Percentiles rank a stretch among this genome's conserved stretches.
Evolutionary conservation across 2,113 vertebrate species (phyloP).

Genomic region (Elephas maximus): DNA sequence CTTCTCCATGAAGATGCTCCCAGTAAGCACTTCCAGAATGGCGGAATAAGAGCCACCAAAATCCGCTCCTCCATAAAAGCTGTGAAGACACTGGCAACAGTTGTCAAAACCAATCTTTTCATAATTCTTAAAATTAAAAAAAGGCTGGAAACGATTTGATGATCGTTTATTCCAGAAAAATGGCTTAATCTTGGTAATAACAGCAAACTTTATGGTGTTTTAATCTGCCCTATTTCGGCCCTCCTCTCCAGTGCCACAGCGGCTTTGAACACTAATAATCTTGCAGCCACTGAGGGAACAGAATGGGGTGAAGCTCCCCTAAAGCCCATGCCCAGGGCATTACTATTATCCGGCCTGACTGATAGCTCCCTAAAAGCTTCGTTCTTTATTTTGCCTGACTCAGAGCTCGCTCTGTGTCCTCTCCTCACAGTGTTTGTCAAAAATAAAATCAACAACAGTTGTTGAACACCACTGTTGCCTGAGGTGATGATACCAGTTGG

Average conservation of each 20-base stretch:
- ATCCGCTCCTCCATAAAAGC: neutral
- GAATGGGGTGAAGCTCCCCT: neutral
- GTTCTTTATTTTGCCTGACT: neutral
- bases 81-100: neutral
- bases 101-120: slow-evolving; percentile 40
- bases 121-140: slow-evolving; percentile 36
- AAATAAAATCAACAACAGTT: neutral
- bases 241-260: neutral
- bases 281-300: neutral
- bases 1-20: neutral
- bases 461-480: neutral
- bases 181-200: neutral
- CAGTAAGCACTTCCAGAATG: neutral
- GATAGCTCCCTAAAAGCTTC: neutral
- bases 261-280: neutral
- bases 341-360: neutral
- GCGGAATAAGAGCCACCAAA: neutral
- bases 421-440: neutral
- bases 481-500: neutral
- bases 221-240: neutral
- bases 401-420: slow-evolving; percentile 9
- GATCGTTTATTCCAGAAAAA: slow-evolving; percentile 26
- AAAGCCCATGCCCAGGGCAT: neutral
- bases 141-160: neutral
- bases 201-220: neutral